Evolutionary conservation across 2,797 vertebrate species (phyloP).

Genomic region (Myotis pilosus): DNA sequence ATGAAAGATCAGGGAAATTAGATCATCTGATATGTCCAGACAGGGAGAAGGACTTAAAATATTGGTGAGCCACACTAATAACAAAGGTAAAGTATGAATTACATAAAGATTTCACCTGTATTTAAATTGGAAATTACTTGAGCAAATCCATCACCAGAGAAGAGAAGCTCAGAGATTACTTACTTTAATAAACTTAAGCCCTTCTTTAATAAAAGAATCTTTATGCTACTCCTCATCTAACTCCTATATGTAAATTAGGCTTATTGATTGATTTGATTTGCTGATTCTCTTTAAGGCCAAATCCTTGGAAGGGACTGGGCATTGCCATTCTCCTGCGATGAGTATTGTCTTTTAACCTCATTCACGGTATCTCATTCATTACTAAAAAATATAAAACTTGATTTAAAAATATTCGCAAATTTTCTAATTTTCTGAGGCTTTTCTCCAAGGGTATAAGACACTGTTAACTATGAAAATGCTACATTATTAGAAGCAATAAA

Average conservation of each 20-base stretch:
- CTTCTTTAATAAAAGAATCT: background rate
- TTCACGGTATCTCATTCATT: background rate
- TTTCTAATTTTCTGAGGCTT: conserved; percentile 1
- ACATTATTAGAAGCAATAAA: background rate
- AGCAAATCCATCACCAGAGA: background rate
- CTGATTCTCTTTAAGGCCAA: background rate
- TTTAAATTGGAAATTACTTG: conserved; percentile 18
- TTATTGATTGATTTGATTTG: background rate
- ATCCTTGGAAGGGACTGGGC: background rate
- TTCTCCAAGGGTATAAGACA: background rate
- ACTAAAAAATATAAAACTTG: background rate
- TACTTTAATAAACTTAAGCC: background rate
- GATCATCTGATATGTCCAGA: background rate
- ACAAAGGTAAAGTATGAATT: background rate
- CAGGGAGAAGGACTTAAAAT: background rate
- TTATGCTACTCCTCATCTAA: background rate
- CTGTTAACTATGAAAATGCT: background rate
- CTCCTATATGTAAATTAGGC: background rate
- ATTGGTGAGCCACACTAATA: background rate
- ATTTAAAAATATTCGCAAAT: background rate
- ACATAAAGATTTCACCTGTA: background rate
- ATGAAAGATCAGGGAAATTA: background rate
- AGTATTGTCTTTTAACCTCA: background rate
- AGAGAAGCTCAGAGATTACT: background rate
- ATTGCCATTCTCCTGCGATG: background rate